Percentiles rank a stretch among this genome's conserved stretches.
Evolutionary conservation across 2,888 invertebrate genomes (phyloP).

Genomic region (Eupithecia pulchellata): DNA sequence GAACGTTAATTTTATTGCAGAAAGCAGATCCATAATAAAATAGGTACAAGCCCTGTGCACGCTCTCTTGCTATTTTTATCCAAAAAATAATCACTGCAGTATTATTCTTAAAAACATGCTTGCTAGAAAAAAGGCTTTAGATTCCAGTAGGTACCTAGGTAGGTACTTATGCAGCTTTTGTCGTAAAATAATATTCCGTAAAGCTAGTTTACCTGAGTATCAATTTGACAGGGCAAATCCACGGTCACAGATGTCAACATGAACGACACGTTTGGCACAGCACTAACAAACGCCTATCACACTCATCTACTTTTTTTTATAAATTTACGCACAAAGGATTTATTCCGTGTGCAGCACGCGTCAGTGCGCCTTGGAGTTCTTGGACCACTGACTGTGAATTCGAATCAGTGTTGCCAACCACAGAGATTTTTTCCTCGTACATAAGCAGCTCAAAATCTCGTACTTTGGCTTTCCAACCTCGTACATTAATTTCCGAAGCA

Average conservation of each 20-base stretch:
- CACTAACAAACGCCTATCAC: constrained; percentile 54
- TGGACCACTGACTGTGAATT: constrained; percentile 36
- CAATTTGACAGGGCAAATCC: constrained; percentile 53
- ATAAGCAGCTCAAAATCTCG: too few species aligned
- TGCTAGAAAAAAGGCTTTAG: not conserved
- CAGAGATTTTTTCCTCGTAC: too few species aligned
- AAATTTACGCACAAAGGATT: constrained; percentile 58
- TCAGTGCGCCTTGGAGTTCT: constrained; percentile 42
- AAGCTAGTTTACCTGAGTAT: constrained; percentile 48
- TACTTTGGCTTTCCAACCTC: too few species aligned
- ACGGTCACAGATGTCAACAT: constrained; percentile 49
- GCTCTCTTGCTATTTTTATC: not conserved
- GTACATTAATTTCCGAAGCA: too few species aligned
- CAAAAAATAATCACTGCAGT: not conserved
- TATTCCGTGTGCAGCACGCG: constrained; percentile 51
- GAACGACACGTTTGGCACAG: constrained; percentile 46
- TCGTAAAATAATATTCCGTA: not conserved
- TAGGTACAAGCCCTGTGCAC: not conserved
- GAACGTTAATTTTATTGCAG: not conserved
- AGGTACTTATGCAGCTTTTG: not conserved
- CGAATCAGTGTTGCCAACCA: too few species aligned
- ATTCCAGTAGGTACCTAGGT: too few species aligned
- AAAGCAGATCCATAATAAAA: not conserved
- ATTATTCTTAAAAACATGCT: not conserved
- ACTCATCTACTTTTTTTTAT: constrained; percentile 51